These are phyloP conservation scores for Berghia stephanieae DNA, from an alignment of 1,140 invertebrate species.

Conservation along the genomic window DNA sequence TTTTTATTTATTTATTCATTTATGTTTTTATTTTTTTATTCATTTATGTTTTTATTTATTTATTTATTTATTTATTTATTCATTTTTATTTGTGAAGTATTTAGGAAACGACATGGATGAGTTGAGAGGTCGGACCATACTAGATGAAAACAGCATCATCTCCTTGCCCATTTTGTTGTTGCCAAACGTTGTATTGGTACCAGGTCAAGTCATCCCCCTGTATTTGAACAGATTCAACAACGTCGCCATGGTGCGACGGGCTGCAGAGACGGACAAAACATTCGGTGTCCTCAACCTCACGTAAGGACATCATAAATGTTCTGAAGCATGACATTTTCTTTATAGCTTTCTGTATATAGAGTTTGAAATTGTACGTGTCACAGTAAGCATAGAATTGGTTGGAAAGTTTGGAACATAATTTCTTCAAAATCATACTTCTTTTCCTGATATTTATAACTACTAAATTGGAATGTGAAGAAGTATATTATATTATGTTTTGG, in stretches of 20 bases:
- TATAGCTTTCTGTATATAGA: no score
- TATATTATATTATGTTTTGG: background rate
- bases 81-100: conserved; percentile 68
- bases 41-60: background rate
- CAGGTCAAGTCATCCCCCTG: conserved; percentile 79
- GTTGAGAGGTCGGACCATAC: conserved; percentile 72
- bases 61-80: background rate
- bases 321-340: background rate
- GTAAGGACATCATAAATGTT: conserved; percentile 43
- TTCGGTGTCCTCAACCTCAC: conserved; percentile 73
- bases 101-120: conserved; percentile 74
- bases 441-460: no score
- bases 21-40: background rate
- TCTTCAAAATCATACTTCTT: background rate
- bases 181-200: conserved; percentile 74
- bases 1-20: background rate
- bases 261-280: conserved; percentile 71
- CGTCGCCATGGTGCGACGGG: conserved; percentile 71
- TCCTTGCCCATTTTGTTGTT: conserved; percentile 72
- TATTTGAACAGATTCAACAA: conserved; percentile 71
- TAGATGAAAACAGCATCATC: conserved; percentile 69
- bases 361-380: background rate
- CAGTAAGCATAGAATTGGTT: background rate
- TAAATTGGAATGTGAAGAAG: background rate
- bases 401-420: background rate